Conservation (phyloP, 2,797 vertebrate species). For the Squalus acanthias region DNA sequence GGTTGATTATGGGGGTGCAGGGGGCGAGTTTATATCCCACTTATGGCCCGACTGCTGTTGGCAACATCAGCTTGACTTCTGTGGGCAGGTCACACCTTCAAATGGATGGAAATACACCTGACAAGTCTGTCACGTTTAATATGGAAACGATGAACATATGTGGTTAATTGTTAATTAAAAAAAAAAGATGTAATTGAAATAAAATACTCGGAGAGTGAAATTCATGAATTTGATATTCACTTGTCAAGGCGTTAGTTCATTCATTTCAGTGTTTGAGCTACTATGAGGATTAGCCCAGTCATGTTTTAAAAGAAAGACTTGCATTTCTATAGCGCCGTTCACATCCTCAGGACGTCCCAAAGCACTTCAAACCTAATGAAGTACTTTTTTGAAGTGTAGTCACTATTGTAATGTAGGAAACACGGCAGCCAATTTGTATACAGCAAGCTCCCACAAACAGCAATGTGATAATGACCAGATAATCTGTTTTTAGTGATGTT, state of each 20-base stretch:
- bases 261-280: not conserved
- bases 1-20: not conserved
- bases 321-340: not conserved
- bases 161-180: not conserved
- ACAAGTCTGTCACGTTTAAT: not conserved
- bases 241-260: not conserved
- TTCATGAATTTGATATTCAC: not conserved
- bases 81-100: not conserved
- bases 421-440: not conserved
- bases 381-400: no score
- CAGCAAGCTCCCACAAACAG: not conserved
- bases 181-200: not conserved
- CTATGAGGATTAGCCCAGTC: not conserved
- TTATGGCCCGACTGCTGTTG: not conserved
- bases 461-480: not conserved
- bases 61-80: not conserved
- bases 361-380: not conserved
- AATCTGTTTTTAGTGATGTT: not conserved
- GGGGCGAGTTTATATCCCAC: not conserved
- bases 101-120: not conserved
- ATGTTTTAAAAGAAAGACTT: not conserved
- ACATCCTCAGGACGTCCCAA: not conserved
- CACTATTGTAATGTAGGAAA: not conserved
- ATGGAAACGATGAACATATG: not conserved
- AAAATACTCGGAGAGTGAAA: not conserved